Evolutionary conservation across 1,140 invertebrate species (phyloP), one percentile per base, ranked within the genome.

Genomic region (Cotesia chilonis): DNA sequence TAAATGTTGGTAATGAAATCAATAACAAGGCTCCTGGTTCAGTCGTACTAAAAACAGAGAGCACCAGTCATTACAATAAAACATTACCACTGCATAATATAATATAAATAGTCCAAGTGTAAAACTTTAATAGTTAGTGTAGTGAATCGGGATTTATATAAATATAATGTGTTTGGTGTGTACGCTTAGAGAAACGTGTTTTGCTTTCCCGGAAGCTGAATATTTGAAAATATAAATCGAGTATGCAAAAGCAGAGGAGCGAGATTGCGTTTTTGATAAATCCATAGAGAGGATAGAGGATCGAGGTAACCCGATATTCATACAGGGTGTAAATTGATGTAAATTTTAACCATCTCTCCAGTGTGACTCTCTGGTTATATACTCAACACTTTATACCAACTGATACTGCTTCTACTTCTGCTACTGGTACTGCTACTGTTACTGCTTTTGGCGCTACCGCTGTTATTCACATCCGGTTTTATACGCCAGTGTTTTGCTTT

Each of bases 261-360:
- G 63, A 71, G 70, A 71, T 71, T 66, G 70, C 70, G 54, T 71
- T 71, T 71, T 71, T 52, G 70, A 71, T 71, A 71, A 71, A 71
- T 17, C 63, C 66, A 51, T 52, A 47, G 20, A 64, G 61, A 63
- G 57, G 37, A 70, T 37, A 64, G 61, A 63, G 57, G 37, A 70
- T 37, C 52, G 70, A 38, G 66, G 60, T 71, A 71, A 71, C 63
- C 14, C 60, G 70, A 71, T 71, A 71, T 71, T 59, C 70, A 59
- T 37, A 64, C 10, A 54, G 63, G 60, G 63, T 71, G 52, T 71
- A 71, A 71, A 71, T 71, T 38, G 70, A 66, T 71, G 70, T 71
- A 59, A 66, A 71, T 71, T 71, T 71, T 60, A 47, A n/a, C 47
- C 70, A 71, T 71, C 57, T 71, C 51, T 37, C 20, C 28, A 28